phyloP scores from a whole-genome alignment of 2,797 vertebrate species.

The Anguilla obscura region DNA sequence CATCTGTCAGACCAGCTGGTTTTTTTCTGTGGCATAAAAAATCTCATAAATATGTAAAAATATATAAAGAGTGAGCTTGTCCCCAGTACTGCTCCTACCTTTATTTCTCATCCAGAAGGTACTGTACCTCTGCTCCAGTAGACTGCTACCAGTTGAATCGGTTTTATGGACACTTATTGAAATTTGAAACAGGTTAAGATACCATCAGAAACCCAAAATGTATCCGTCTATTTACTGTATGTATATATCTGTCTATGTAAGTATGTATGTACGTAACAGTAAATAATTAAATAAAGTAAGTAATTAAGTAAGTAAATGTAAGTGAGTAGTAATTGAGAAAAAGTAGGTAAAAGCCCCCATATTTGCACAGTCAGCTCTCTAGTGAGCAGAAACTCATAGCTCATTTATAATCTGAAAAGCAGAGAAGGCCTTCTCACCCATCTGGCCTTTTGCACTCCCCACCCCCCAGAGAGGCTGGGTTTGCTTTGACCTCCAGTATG shows the following conservation, averaged over 20 bases:
- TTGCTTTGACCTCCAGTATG: slow-evolving; percentile 8
- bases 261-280: too few species aligned
- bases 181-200: neutral
- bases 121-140: neutral
- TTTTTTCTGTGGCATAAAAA: slow-evolving; percentile 9
- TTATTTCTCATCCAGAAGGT: neutral
- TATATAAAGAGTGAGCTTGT: neutral
- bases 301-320: too few species aligned
- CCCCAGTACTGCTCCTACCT: neutral
- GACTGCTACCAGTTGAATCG: neutral
- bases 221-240: neutral
- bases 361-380: neutral
- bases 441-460: neutral
- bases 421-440: neutral
- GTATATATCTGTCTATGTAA: neutral
- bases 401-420: neutral
- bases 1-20: neutral
- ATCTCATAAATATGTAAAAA: neutral
- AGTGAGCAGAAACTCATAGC: neutral
- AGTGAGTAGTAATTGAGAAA: neutral
- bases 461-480: neutral
- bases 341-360: neutral
- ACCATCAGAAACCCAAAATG: neutral
- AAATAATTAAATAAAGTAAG: too few species aligned
- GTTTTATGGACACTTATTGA: neutral